Conservation (phyloP, 2,797 vertebrate species). For the Pipistrellus kuhlii region DNA sequence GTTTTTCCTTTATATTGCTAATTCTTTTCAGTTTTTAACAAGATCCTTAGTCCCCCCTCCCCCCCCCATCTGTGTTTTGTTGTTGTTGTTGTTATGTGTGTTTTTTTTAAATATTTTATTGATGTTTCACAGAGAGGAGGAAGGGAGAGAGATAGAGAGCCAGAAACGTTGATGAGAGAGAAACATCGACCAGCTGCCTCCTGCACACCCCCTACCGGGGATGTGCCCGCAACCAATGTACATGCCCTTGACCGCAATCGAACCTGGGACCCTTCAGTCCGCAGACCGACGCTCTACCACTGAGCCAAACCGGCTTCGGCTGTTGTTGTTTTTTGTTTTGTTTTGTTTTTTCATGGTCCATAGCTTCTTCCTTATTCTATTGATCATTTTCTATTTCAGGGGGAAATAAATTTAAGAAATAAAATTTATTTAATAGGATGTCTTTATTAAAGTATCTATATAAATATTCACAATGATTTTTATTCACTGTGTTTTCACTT, state of each 20-base stretch:
- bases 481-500: constrained; percentile 42
- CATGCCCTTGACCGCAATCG: too few relatives aligned
- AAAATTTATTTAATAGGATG: constrained; percentile 22
- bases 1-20: neutral
- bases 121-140: too few relatives aligned
- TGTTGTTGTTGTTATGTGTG: neutral
- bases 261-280: too few relatives aligned
- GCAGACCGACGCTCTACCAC: too few relatives aligned
- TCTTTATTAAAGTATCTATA: constrained; percentile 20
- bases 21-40: constrained; percentile 22
- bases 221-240: too few relatives aligned
- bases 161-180: too few relatives aligned
- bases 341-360: neutral
- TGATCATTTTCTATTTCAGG: constrained; percentile 58
- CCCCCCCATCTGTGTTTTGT: too few relatives aligned
- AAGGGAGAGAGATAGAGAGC: too few relatives aligned
- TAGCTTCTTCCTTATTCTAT: constrained; percentile 29
- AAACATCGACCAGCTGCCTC: too few relatives aligned
- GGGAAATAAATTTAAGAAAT: constrained; percentile 21
- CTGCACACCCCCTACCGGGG: too few relatives aligned
- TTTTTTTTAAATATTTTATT: too few relatives aligned
- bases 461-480: neutral
- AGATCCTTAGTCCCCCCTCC: neutral
- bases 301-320: too few relatives aligned
- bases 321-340: neutral